phyloP scores from a whole-genome alignment of 1,140 invertebrate genomes.

The Philotrypesis tridentata region DNA sequence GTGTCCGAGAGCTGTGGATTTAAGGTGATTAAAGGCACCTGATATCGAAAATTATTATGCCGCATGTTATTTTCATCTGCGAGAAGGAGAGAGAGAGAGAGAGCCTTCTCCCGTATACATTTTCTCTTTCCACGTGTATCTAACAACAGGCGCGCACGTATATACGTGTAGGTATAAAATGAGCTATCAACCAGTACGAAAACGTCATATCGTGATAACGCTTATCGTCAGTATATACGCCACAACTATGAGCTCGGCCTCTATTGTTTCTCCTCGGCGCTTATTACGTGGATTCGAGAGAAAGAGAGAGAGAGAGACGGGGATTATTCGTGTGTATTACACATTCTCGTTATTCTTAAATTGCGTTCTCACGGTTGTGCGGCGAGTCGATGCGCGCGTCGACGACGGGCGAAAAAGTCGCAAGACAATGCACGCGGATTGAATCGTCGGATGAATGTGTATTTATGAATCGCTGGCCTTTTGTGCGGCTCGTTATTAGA shows the following conservation, averaged over 20 bases:
- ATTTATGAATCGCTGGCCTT: not conserved
- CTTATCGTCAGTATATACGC: constrained; percentile 20
- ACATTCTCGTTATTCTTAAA: constrained; percentile 35
- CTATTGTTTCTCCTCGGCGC: constrained; percentile 37
- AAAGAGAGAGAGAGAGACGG: not conserved
- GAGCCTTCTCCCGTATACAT: constrained; percentile 34
- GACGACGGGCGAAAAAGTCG: not conserved
- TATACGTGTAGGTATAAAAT: constrained; percentile 23
- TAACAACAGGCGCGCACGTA: not conserved
- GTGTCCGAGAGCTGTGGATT: constrained; percentile 70
- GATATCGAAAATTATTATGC: constrained; percentile 74
- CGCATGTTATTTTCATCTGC: constrained; percentile 49
- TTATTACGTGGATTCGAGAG: not conserved
- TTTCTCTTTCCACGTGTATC: not conserved
- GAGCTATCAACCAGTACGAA: constrained; percentile 43
- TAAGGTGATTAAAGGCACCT: constrained; percentile 75
- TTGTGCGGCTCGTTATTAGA: not conserved
- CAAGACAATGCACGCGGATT: constrained; percentile 28
- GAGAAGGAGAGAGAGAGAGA: not conserved
- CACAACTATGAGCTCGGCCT: not conserved
- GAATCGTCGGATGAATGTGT: constrained; percentile 3
- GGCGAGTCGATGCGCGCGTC: not conserved
- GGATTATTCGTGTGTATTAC: constrained; percentile 26
- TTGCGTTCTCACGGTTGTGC: constrained; percentile 38
- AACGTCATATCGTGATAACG: constrained; percentile 47